Evolutionary conservation across 2,888 invertebrate genomes (phyloP), one percentile per base, ranked within the genome.

Genomic region (Cinara cedri): DNA sequence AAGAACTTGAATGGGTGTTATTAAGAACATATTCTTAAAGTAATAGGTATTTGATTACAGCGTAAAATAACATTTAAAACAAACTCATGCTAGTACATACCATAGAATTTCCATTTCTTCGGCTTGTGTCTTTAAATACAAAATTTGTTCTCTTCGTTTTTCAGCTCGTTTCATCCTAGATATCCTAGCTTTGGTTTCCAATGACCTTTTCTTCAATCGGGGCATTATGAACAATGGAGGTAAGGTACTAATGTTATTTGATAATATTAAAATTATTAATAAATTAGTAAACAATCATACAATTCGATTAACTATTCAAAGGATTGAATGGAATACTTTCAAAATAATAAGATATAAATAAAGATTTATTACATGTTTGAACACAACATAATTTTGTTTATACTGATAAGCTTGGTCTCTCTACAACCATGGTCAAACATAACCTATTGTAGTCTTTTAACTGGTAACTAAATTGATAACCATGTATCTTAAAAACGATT

Each of bases 51-150:
- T 34, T 6, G 6, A 34, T 34, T 34, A 34, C 3, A 34, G 3
- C 3, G 34, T 34, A 4, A 34, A 34, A 34, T 34, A 6, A 34
- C 34, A 34, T 34, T 34, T 4, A 34, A 21, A 55, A 55, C 21
- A 19, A 24, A 65, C 4, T 9, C 16, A 66, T 11, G 13, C 46
- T 24, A 49, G n/a, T 26, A 42, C 24, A 44, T 78, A 78, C 78
- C 78, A 78, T 78, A 78, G 62, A 62, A 78, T 78, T 70, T 78
- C 78, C 78, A 78, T 78, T 70, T 78, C 78, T 51, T 78, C 78
- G 13, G 78, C 78, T 70, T 78, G 78, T 11, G 78, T 78, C 13
- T 78, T 78, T 51, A 78, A 68, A 21, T 70, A 70, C 42, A 78
- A 62, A 34, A 78, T 78, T 51, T 78, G 78, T 70, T 78, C 78